Conservation (phyloP, 2,797 vertebrate genomes). For the Bradypodion pumilum region DNA sequence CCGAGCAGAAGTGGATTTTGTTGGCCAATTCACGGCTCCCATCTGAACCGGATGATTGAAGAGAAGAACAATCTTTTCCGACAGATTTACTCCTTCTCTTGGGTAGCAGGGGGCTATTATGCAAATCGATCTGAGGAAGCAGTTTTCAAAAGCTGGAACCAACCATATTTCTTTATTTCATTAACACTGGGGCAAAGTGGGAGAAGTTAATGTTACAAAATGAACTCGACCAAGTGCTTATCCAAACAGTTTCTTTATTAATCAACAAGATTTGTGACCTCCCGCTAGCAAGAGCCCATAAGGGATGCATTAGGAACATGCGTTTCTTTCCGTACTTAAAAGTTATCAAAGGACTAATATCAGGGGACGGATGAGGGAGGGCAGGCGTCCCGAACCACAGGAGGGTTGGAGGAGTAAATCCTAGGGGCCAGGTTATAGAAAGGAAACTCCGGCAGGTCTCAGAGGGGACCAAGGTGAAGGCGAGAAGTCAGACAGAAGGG, state of each 20-base stretch:
- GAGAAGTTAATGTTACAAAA: slow-evolving; percentile 47
- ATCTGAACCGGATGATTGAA: slow-evolving; percentile 50
- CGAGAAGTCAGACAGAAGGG: background rate
- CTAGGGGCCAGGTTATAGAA: too few relatives aligned
- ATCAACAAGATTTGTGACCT: slow-evolving; percentile 52
- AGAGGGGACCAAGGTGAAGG: background rate
- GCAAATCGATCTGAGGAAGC: slow-evolving; percentile 64
- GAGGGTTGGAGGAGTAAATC: background rate
- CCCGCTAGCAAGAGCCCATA: background rate
- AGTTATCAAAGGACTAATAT: background rate
- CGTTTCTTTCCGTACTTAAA: too few relatives aligned
- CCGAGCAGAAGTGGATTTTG: slow-evolving; percentile 37
- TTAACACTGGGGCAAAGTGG: slow-evolving; percentile 52
- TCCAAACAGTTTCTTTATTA: slow-evolving; percentile 3
- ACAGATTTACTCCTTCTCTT: slow-evolving; percentile 61
- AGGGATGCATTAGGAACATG: slow-evolving; percentile 30
- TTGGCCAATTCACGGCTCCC: slow-evolving; percentile 32
- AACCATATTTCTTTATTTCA: slow-evolving; percentile 74
- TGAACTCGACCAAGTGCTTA: slow-evolving; percentile 34
- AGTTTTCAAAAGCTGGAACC: slow-evolving; percentile 74
- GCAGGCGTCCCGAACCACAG: too few relatives aligned
- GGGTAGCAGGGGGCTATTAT: slow-evolving; percentile 56
- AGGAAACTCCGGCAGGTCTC: too few relatives aligned
- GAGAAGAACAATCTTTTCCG: slow-evolving; percentile 55
- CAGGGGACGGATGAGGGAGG: background rate